A percentile compares a stretch with the other conserved stretches of the same genome.
These are phyloP conservation scores for Operophtera brumata DNA, from an alignment of 2,888 invertebrate species.

Conservation along the genomic window DNA sequence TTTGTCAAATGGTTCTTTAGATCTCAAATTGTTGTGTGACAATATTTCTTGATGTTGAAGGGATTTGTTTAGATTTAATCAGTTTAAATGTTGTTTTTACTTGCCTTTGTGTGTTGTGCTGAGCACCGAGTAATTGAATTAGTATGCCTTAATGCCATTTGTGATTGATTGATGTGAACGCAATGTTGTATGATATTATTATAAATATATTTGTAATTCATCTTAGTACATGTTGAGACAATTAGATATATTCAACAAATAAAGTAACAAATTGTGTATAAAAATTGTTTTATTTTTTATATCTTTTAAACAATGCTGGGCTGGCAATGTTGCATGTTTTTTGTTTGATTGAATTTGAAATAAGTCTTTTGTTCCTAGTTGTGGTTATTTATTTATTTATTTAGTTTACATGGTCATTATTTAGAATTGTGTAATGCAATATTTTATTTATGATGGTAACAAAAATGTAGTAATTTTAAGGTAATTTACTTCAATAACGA, in stretches of 20 bases:
- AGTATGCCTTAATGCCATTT: conserved; percentile 75
- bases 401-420: too few relatives aligned
- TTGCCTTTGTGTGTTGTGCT: conserved; percentile 34
- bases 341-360: too few relatives aligned
- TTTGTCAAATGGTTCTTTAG: conserved; percentile 22
- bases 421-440: too few relatives aligned
- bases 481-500: too few relatives aligned
- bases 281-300: conserved; percentile 58
- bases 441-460: too few relatives aligned
- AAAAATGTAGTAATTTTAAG: too few relatives aligned
- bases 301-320: neutral
- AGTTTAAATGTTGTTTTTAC: conserved; percentile 19
- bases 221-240: conserved; percentile 73
- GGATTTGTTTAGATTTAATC: conserved; percentile 9
- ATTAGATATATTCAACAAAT: conserved; percentile 64
- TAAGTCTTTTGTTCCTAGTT: too few relatives aligned
- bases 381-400: too few relatives aligned
- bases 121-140: conserved; percentile 35
- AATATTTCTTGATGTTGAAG: conserved; percentile 22
- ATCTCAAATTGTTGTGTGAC: conserved; percentile 26
- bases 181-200: conserved; percentile 54
- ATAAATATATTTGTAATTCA: conserved; percentile 53
- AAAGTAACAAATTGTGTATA: conserved; percentile 74
- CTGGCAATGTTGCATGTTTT: too few relatives aligned
- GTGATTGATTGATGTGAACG: conserved; percentile 65